These are phyloP conservation scores for Leptinotarsa undecemlineata DNA, from an alignment of 1,140 invertebrate genomes.

Conservation along the genomic window DNA sequence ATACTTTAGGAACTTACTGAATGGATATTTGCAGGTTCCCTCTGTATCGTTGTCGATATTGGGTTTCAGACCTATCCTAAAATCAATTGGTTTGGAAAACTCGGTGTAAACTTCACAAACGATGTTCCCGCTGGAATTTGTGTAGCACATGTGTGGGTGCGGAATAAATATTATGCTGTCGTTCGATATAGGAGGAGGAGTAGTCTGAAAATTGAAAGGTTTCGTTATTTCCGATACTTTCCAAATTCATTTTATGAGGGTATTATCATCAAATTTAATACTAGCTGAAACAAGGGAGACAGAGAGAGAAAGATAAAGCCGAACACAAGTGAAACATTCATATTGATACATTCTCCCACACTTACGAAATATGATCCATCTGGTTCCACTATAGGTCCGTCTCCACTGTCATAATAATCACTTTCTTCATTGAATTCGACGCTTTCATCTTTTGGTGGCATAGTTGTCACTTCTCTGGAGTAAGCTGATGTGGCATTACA, in stretches of 20 bases:
- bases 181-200: background rate
- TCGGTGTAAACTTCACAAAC: slow-evolving; percentile 67
- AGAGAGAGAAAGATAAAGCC: background rate
- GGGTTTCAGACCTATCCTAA: slow-evolving; percentile 61
- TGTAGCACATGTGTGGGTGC: slow-evolving; percentile 67
- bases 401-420: slow-evolving; percentile 18
- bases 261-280: background rate
- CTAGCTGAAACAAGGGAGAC: background rate
- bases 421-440: slow-evolving; percentile 35
- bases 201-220: slow-evolving; percentile 12
- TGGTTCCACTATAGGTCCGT: slow-evolving; percentile 1
- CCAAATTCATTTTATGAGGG: too few species aligned
- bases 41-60: slow-evolving; percentile 53
- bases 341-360: background rate
- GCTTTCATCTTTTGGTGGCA: slow-evolving; percentile 43
- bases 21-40: slow-evolving; percentile 52
- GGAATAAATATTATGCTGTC: slow-evolving; percentile 27
- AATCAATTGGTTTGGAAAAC: slow-evolving; percentile 57
- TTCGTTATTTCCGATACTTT: background rate
- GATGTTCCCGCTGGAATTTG: slow-evolving; percentile 55
- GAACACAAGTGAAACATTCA: background rate
- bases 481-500: slow-evolving; percentile 57
- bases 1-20: slow-evolving; percentile 38
- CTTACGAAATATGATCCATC: background rate
- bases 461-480: slow-evolving; percentile 42